Base-by-base conservation (phyloP, 2,888 invertebrate genomes). In the Thymelicus acteon region DNA sequence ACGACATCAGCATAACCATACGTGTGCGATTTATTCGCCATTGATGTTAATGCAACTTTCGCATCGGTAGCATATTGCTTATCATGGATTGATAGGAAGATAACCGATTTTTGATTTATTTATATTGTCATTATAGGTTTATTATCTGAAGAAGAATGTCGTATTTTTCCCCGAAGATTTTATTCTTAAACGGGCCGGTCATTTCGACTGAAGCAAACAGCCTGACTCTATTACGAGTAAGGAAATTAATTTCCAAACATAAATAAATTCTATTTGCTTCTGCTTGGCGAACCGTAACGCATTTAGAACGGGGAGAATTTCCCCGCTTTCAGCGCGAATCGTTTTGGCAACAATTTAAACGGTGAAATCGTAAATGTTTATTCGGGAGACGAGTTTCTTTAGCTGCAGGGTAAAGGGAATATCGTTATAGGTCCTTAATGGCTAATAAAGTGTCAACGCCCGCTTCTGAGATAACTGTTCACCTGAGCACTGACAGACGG, bases 201-300 rank as follows among this genome's bases (percentile, higher is more conserved):
- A 85, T 82, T 69, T n/a, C 81, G 78, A 78, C 77, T 76, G 75
- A 81, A 85, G 85, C 80, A 83, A 81, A 76, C 82, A 82, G 77
- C 76, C 82, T 79, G 82, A 86, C 85, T 88, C 82, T 82, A 88
- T 90, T 88, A 88, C 80, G 83, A 82, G 77, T 76, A 76, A 85
- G 84, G 83, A 89, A 90, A 90, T 91, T 89, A 91, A 90, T 90
- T 88, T 87, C 79, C 85, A 85, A 91, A 92, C 89, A 91, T 90
- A 92, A 91, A 91, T 91, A 90, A 91, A 92, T 91, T 90, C 85
- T 84, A 85, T 91, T 92, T 89, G 88, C 86, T 91, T 89, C 87
- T 88, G 88, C 88, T 89, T 84, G 85, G 84, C 87, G 87, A 85
- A 86, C 86, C 86, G 86, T 90, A 87, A 89, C 86, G 87, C 85